Conservation (phyloP, 2,113 vertebrate genomes). For the Brachirus orientalis region DNA sequence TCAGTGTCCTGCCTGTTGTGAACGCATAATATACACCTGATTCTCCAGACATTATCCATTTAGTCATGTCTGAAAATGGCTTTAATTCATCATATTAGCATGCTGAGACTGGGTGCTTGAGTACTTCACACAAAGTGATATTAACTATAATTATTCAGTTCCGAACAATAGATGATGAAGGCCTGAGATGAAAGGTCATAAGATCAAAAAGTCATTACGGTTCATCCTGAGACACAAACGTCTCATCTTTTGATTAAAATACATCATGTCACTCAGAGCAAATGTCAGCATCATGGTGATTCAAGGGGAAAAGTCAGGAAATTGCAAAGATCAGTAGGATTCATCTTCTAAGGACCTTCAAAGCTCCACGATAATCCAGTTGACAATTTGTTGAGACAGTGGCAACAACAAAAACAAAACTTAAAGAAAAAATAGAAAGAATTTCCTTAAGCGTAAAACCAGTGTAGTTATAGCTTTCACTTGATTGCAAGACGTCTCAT, state of each 20-base stretch:
- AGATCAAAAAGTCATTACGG: neutral
- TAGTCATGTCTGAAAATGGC: too few relatives aligned
- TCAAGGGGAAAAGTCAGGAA: neutral
- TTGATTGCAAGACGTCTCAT: too few relatives aligned
- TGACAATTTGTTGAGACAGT: neutral
- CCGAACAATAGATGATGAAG: neutral
- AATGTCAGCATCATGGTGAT: neutral
- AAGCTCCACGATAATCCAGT: neutral
- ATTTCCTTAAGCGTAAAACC: too few relatives aligned
- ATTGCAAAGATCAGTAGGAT: neutral
- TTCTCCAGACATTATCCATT: too few relatives aligned
- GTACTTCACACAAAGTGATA: too few relatives aligned
- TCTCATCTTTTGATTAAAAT: neutral
- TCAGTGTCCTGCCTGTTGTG: too few relatives aligned
- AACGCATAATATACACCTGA: too few relatives aligned
- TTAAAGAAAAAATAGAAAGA: neutral
- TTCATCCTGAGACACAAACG: neutral
- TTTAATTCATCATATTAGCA: too few relatives aligned
- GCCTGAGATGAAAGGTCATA: neutral
- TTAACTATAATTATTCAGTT: too few relatives aligned
- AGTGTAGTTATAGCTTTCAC: too few relatives aligned
- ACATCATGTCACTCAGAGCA: conserved; percentile 1
- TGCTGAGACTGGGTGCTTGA: too few relatives aligned
- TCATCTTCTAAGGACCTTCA: neutral
- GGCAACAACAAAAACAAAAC: neutral